These are phyloP conservation scores for Rhopalosiphum maidis DNA, from an alignment of 1,140 invertebrate species.

Conservation along the genomic window DNA sequence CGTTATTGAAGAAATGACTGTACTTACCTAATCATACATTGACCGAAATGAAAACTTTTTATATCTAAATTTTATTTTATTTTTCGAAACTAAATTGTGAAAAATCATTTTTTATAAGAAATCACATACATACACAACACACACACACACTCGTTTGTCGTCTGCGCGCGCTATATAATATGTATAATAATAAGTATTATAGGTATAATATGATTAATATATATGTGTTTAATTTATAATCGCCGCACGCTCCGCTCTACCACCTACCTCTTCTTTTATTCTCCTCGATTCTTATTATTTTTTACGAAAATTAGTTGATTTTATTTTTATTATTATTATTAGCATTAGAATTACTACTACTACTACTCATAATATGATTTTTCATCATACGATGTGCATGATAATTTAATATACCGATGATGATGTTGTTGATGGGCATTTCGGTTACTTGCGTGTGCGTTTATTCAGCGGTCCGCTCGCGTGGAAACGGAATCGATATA, in stretches of 20 bases:
- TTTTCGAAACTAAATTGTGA: neutral
- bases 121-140: too few relatives aligned
- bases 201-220: too few relatives aligned
- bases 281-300: constrained; percentile 10
- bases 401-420: neutral
- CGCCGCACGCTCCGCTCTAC: neutral
- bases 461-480: neutral
- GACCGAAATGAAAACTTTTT: neutral
- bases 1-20: neutral
- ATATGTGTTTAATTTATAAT: neutral
- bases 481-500: neutral
- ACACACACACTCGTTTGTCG: neutral
- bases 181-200: neutral
- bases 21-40: neutral
- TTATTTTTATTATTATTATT: constrained; percentile 33
- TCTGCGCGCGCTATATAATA: neutral
- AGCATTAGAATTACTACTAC: neutral
- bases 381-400: neutral
- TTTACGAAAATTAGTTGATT: constrained; percentile 31
- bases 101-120: neutral
- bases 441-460: neutral
- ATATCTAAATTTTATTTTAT: neutral
- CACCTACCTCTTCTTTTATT: constrained; percentile 43
- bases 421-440: constrained; percentile 21
- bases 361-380: neutral